Percentiles rank a stretch among this genome's conserved stretches.
phyloP scores from a whole-genome alignment of 2,113 vertebrate species.

The Arenaria interpres region DNA sequence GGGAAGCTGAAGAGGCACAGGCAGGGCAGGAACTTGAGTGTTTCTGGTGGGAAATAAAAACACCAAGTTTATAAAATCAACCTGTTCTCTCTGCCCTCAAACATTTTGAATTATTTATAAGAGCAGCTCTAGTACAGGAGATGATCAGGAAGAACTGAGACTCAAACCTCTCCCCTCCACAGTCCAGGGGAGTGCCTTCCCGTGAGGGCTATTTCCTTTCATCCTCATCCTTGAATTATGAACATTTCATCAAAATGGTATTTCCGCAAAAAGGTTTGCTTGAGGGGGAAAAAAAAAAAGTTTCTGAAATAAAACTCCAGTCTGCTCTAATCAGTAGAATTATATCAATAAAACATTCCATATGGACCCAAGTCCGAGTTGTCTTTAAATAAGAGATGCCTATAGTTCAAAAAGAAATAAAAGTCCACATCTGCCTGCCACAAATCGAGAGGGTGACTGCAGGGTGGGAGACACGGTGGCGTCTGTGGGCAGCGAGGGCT shows the following conservation, averaged over 20 bases:
- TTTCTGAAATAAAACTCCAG: neutral
- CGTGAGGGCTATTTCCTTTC: neutral
- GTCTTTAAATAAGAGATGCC: neutral
- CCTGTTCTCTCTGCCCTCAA: neutral
- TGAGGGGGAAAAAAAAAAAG: neutral
- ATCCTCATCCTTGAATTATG: neutral
- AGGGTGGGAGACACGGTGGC: fast-evolving
- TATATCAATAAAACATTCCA: neutral
- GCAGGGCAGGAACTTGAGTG: neutral
- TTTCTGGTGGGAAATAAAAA: neutral
- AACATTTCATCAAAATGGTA: neutral
- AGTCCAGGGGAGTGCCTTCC: neutral
- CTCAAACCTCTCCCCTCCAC: neutral
- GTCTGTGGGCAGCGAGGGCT: fast-evolving
- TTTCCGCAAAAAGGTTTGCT: neutral
- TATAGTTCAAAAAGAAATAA: neutral
- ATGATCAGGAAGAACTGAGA: neutral
- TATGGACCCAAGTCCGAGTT: neutral
- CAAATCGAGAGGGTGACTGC: neutral
- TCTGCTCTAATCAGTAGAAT: neutral
- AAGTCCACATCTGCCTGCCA: neutral
- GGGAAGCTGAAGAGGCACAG: neutral
- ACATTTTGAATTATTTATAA: neutral
- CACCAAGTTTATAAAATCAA: neutral
- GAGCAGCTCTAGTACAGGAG: neutral